Evolutionary conservation across 2,888 invertebrate species (phyloP).

Genomic region (Chloroclysta siterata): DNA sequence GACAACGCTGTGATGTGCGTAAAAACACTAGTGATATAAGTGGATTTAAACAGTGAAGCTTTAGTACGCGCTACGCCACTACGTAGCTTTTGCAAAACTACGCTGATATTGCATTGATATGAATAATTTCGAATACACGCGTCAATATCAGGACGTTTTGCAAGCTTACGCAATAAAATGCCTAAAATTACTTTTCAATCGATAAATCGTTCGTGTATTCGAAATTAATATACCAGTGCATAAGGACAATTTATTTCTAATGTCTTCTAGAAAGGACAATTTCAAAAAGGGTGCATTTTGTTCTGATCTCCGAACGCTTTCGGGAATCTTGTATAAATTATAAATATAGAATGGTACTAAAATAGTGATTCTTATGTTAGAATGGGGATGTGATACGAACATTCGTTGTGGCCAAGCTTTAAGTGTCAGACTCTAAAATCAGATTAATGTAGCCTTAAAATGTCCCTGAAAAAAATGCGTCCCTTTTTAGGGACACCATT

Average conservation of each 20-base stretch:
- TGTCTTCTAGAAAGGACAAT: constrained; percentile 21
- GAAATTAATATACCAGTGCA: not conserved
- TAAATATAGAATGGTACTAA: constrained; percentile 45
- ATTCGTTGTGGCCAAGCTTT: constrained; percentile 59
- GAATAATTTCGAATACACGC: constrained; percentile 20
- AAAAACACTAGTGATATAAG: constrained; percentile 23
- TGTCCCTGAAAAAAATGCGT: constrained; percentile 23
- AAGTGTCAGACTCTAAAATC: constrained; percentile 35
- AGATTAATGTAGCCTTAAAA: constrained; percentile 22
- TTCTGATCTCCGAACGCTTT: constrained; percentile 33
- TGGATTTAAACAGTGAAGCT: constrained; percentile 22
- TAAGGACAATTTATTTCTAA: constrained; percentile 12
- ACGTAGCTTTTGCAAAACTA: constrained; percentile 27
- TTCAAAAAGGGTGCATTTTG: constrained; percentile 33
- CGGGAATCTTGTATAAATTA: constrained; percentile 42
- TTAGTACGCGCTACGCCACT: constrained; percentile 22
- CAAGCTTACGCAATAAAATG: not conserved
- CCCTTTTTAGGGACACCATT: constrained; percentile 15
- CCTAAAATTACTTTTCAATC: not conserved
- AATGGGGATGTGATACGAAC: constrained; percentile 53
- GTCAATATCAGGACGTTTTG: constrained; percentile 1
- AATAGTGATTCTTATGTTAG: constrained; percentile 50
- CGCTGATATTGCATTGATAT: constrained; percentile 12
- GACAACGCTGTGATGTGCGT: constrained; percentile 13
- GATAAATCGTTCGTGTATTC: constrained; percentile 16